A percentile compares a stretch with the other conserved stretches of the same genome.
Evolutionary conservation across 2,888 invertebrate genomes (phyloP).

Genomic region (Globia sparganii): DNA sequence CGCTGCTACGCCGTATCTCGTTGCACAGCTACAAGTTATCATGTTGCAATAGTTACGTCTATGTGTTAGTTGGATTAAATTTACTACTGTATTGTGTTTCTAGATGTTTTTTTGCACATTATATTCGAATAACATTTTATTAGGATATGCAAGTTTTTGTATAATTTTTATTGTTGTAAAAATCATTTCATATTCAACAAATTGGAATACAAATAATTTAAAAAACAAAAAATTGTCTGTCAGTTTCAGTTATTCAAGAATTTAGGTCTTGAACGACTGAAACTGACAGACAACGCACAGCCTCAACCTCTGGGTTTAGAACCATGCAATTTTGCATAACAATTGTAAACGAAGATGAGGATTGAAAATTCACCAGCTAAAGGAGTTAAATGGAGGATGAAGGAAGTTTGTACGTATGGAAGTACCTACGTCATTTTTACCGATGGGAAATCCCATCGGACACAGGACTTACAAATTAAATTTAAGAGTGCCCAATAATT

Average conservation of each 20-base stretch:
- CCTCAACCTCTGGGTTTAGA: not conserved
- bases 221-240: not conserved
- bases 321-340: not conserved
- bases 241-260: too few relatives aligned
- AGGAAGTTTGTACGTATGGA: not conserved
- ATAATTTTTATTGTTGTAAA: not conserved
- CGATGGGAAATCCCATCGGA: not conserved
- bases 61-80: conserved; percentile 30
- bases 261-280: not conserved
- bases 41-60: conserved; percentile 54
- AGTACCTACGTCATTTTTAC: not conserved
- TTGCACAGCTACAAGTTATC: conserved; percentile 60
- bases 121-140: conserved; percentile 23
- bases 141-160: not conserved
- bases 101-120: not conserved
- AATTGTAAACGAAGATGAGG: not conserved
- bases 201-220: not conserved
- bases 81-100: conserved; percentile 31
- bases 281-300: not conserved
- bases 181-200: not conserved
- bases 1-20: conserved; percentile 58
- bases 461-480: not conserved
- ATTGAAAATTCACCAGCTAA: not conserved
- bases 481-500: not conserved
- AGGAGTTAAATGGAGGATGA: not conserved